Conservation (phyloP, 1,140 invertebrate genomes). For the Achroia grisella region DNA sequence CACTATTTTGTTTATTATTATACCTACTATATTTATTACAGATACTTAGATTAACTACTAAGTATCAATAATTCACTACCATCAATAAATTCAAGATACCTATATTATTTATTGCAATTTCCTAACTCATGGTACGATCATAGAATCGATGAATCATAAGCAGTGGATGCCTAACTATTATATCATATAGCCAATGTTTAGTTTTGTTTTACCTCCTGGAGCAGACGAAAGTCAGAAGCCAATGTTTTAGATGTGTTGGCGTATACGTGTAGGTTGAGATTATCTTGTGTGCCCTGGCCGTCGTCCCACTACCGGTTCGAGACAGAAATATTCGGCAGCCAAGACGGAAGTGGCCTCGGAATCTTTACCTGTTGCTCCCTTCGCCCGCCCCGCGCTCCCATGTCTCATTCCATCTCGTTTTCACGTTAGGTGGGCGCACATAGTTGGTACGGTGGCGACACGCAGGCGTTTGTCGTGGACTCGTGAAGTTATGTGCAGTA, state of each 20-base stretch:
- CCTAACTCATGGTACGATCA: background rate
- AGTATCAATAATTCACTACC: too few species aligned
- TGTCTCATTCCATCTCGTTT: conserved; percentile 31
- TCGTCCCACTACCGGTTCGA: conserved; percentile 70
- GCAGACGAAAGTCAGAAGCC: background rate
- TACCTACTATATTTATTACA: too few species aligned
- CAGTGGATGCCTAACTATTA: background rate
- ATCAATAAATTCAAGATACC: too few species aligned
- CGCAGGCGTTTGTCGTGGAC: conserved; percentile 20
- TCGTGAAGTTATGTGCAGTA: conserved; percentile 52
- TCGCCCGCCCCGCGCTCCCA: conserved; percentile 52
- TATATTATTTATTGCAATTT: background rate
- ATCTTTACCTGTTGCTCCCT: conserved; percentile 74
- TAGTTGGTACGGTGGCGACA: conserved; percentile 25
- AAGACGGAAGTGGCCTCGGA: conserved; percentile 73
- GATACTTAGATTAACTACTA: too few species aligned
- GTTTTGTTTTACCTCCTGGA: background rate
- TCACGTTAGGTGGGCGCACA: conserved; percentile 15
- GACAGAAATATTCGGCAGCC: conserved; percentile 73
- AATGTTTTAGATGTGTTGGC: conserved; percentile 12
- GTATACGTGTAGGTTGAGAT: conserved; percentile 30
- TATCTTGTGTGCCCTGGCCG: conserved; percentile 50
- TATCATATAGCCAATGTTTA: background rate
- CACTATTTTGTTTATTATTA: too few species aligned
- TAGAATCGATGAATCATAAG: background rate